phyloP scores from a whole-genome alignment of 1,140 invertebrate genomes.

The Drosophila kohkoa region DNA sequence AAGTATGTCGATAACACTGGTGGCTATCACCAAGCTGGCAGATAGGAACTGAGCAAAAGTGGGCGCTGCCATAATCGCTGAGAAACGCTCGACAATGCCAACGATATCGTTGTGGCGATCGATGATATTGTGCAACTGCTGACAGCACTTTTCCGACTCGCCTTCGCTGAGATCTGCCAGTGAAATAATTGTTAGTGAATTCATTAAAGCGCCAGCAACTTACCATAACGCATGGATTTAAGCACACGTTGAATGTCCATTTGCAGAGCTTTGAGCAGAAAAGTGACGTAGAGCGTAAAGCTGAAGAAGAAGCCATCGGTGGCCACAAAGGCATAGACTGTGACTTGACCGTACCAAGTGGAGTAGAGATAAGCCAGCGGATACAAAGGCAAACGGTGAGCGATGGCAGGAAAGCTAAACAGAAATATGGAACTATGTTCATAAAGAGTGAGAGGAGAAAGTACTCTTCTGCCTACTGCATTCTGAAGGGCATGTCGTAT shows the following conservation, averaged over 20 bases:
- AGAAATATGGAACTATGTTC: background rate
- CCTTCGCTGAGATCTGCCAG: constrained; percentile 28
- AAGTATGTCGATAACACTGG: constrained; percentile 69
- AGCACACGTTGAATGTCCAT: constrained; percentile 49
- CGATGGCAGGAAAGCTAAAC: constrained; percentile 48
- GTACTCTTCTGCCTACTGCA: constrained; percentile 36
- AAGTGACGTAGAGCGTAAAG: constrained; percentile 64
- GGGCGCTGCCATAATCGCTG: constrained; percentile 57
- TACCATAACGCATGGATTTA: constrained; percentile 11
- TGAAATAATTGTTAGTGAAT: background rate
- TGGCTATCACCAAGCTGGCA: constrained; percentile 64
- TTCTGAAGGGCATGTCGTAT: constrained; percentile 67
- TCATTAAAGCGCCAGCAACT: background rate
- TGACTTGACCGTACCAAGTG: constrained; percentile 66
- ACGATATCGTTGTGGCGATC: constrained; percentile 69
- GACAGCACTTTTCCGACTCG: constrained; percentile 38
- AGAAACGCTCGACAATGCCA: constrained; percentile 53
- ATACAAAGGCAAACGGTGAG: constrained; percentile 62
- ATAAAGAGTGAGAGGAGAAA: background rate
- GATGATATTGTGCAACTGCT: constrained; percentile 46
- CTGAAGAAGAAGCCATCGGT: constrained; percentile 71
- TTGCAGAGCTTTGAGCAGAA: constrained; percentile 40
- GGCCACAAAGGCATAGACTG: constrained; percentile 61
- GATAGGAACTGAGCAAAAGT: constrained; percentile 66
- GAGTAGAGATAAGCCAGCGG: constrained; percentile 62